phyloP scores from a whole-genome alignment of 2,113 vertebrate species.

The Pollachius pollachius region DNA sequence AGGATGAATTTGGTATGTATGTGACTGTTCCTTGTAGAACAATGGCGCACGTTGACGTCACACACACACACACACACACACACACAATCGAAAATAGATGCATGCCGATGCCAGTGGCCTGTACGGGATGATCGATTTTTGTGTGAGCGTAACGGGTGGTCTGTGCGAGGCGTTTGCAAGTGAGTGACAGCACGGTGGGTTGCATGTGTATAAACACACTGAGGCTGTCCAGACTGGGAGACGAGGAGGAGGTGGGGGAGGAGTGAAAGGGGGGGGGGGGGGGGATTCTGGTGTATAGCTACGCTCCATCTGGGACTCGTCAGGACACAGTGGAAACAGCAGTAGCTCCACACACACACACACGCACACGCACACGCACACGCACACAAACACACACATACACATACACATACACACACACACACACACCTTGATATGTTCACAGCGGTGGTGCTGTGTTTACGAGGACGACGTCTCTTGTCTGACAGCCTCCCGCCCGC shows the following conservation, averaged over 20 bases:
- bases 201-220: slow-evolving; percentile 52
- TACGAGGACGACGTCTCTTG: slow-evolving; percentile 64
- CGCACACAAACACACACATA: slow-evolving; percentile 25
- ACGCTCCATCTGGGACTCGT: slow-evolving; percentile 58
- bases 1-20: too few species aligned
- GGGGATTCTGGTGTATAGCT: slow-evolving; percentile 61
- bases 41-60: too few species aligned
- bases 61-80: too few species aligned
- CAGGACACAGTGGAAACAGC: slow-evolving; percentile 63
- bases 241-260: slow-evolving; percentile 12
- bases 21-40: too few species aligned
- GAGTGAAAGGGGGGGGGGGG: background rate
- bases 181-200: slow-evolving; percentile 13
- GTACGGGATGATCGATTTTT: too few species aligned
- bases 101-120: too few species aligned
- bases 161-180: slow-evolving; percentile 16
- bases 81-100: too few species aligned
- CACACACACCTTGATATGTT: slow-evolving; percentile 62
- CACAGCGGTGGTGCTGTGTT: slow-evolving; percentile 67
- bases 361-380: slow-evolving; percentile 26
- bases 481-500: slow-evolving; percentile 69
- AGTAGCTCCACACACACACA: slow-evolving; percentile 49
- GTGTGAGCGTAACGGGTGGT: slow-evolving; percentile 35
- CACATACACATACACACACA: slow-evolving; percentile 22
- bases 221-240: slow-evolving; percentile 56